Percentiles rank a stretch among this genome's conserved stretches.
Evolutionary conservation across 2,888 invertebrate species (phyloP).

Genomic region (Hypena proboscidalis): DNA sequence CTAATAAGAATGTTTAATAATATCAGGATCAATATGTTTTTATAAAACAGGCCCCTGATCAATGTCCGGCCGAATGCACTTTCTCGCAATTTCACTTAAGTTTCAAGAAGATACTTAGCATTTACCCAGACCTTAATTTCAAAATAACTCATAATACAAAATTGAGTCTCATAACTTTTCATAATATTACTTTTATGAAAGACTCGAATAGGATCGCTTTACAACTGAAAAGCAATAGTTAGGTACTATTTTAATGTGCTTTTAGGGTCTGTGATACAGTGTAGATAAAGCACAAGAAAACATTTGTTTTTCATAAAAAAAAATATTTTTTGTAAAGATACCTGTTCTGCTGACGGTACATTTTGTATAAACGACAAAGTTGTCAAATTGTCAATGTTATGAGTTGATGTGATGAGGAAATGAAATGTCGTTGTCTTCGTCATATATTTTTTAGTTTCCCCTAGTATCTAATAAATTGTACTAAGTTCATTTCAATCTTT

Average conservation of each 20-base stretch:
- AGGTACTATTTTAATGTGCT: neutral
- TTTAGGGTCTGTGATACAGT: slow-evolving; percentile 8
- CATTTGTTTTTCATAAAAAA: neutral
- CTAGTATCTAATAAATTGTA: too few relatives aligned
- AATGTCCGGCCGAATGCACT: too few relatives aligned
- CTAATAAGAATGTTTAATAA: too few relatives aligned
- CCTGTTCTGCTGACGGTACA: slow-evolving; percentile 43
- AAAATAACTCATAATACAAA: too few relatives aligned
- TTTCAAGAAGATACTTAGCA: too few relatives aligned
- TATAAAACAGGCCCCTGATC: too few relatives aligned
- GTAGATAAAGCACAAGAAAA: slow-evolving; percentile 7
- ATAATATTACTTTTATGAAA: too few relatives aligned
- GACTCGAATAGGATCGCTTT: slow-evolving; percentile 9
- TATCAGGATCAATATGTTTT: too few relatives aligned
- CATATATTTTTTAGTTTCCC: slow-evolving; percentile 18
- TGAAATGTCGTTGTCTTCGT: slow-evolving; percentile 19
- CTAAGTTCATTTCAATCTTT: too few relatives aligned
- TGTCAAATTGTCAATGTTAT: slow-evolving; percentile 31
- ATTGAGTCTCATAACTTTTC: too few relatives aligned
- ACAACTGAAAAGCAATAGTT: slow-evolving; percentile 5
- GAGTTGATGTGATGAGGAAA: slow-evolving; percentile 41
- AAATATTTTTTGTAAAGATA: slow-evolving; percentile 8
- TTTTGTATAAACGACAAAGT: slow-evolving; percentile 34
- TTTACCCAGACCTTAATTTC: too few relatives aligned
- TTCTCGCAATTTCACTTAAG: too few relatives aligned